These are phyloP conservation scores for Drosophila lacteicornis DNA, from an alignment of 1,140 invertebrate genomes.

Conservation along the genomic window DNA sequence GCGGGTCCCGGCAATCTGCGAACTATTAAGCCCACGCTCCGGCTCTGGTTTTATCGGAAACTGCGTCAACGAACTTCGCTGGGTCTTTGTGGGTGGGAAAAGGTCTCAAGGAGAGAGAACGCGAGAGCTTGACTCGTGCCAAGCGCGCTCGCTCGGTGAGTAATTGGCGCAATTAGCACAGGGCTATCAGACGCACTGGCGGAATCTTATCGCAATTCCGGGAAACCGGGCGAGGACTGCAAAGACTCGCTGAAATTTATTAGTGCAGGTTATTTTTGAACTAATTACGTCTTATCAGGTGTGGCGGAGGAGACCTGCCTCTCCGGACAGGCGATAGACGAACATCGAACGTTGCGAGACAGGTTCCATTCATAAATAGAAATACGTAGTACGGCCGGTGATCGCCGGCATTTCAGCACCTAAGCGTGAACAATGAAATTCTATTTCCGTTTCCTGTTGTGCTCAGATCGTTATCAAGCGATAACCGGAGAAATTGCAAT, in stretches of 20 bases:
- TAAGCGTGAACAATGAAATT: constrained; percentile 19
- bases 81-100: not conserved
- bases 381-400: constrained; percentile 6
- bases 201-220: constrained; percentile 67
- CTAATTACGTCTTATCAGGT: constrained; percentile 39
- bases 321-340: not conserved
- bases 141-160: constrained; percentile 5
- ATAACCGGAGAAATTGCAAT: constrained; percentile 39
- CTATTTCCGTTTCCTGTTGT: constrained; percentile 43
- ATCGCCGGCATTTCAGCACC: constrained; percentile 10
- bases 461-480: constrained; percentile 36
- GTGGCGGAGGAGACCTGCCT: constrained; percentile 1
- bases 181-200: not conserved
- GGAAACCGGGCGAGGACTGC: constrained; percentile 38
- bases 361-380: constrained; percentile 39
- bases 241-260: constrained; percentile 63
- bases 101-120: not conserved
- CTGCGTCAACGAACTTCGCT: not conserved
- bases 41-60: not conserved
- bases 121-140: constrained; percentile 7
- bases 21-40: not conserved
- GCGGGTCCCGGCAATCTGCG: not conserved
- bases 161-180: constrained; percentile 25
- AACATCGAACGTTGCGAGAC: not conserved
- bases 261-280: constrained; percentile 73